A percentile compares a stretch with the other conserved stretches of the same genome.
Conservation (phyloP, 1,140 invertebrate species). For the Achatina immaculata region DNA sequence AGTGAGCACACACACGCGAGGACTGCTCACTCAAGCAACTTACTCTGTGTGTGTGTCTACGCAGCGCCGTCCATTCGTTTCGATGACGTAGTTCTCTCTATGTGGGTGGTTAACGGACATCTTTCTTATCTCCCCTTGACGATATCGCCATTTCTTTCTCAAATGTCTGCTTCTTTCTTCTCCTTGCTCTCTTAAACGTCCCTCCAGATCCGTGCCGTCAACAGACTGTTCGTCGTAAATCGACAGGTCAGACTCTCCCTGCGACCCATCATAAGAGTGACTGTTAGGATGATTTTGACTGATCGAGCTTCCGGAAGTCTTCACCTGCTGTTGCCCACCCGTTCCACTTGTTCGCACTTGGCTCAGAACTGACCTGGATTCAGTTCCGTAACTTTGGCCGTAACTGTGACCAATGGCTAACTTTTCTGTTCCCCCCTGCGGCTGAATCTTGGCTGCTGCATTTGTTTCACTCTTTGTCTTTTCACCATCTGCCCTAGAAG, state of each 20-base stretch:
- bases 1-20: neutral
- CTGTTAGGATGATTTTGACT: neutral
- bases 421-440: neutral
- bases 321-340: neutral
- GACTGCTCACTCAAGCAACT: neutral
- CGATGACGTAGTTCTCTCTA: neutral
- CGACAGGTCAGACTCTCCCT: neutral
- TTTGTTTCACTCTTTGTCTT: neutral
- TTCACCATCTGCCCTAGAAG: neutral
- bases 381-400: neutral
- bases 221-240: neutral
- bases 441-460: neutral
- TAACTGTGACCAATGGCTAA: neutral
- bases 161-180: neutral
- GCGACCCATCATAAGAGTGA: neutral
- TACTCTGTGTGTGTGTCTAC: conserved; percentile 1
- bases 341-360: neutral
- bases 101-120: neutral
- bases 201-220: neutral
- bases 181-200: neutral
- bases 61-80: neutral
- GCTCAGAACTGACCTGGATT: neutral
- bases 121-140: neutral
- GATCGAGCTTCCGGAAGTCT: neutral
- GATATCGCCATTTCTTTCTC: neutral